Evolutionary conservation across 2,113 vertebrate species (phyloP).

Genomic region (Antennarius striatus): DNA sequence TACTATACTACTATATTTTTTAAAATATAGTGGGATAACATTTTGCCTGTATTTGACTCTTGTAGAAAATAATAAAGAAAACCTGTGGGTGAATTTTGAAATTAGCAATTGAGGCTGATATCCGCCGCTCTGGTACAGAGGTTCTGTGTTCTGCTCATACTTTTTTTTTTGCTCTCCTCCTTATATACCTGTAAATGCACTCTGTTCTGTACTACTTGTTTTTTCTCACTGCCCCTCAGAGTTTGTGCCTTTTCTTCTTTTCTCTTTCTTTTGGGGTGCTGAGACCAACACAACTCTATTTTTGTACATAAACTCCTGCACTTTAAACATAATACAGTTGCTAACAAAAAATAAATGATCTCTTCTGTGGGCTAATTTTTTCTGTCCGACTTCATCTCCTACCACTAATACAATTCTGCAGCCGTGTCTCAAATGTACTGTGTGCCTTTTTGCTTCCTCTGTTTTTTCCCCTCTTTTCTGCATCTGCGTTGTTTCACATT

Average conservation of each 20-base stretch:
- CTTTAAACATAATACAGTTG: conserved; percentile 84
- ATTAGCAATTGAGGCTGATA: conserved; percentile 9
- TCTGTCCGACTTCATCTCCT: conserved; percentile 36
- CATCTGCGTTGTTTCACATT: conserved; percentile 51
- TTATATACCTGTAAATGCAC: background rate
- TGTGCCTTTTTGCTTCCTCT: conserved; percentile 28
- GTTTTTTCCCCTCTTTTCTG: conserved; percentile 27
- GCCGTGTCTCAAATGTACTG: conserved; percentile 3
- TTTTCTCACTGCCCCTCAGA: conserved; percentile 54
- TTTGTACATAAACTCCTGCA: conserved; percentile 87
- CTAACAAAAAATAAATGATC: conserved; percentile 36
- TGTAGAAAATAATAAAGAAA: background rate
- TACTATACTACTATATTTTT: background rate
- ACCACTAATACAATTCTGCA: background rate
- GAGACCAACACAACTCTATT: conserved; percentile 82
- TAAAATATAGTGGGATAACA: background rate
- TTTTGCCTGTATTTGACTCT: conserved; percentile 12
- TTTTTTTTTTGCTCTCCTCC: too few species aligned
- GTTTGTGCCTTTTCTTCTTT: conserved; percentile 87
- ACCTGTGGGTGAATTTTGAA: background rate
- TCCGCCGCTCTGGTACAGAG: background rate
- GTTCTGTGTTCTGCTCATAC: background rate
- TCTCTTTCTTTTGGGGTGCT: conserved; percentile 73
- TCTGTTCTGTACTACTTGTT: conserved; percentile 35
- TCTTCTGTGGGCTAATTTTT: conserved; percentile 57